Conservation (phyloP, 92 coral and sea anemone genomes). For the Diadumene lineata region DNA sequence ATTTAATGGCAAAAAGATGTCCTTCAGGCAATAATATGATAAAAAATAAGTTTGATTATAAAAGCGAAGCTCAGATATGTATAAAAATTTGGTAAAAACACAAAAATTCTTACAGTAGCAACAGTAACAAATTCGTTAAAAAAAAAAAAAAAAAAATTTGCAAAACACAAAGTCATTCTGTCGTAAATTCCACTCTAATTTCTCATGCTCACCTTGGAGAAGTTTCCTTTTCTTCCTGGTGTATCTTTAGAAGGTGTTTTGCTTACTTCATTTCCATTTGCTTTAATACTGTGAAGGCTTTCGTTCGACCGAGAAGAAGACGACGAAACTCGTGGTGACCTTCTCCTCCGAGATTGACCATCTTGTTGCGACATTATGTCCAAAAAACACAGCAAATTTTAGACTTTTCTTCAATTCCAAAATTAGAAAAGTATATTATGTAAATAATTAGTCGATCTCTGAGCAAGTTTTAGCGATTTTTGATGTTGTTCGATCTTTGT, state of each 20-base stretch:
- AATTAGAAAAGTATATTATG: background rate
- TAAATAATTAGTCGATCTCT: background rate
- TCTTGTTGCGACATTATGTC: slow-evolving; percentile 50
- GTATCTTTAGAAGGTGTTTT: slow-evolving; percentile 42
- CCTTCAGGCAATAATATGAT: too few species aligned
- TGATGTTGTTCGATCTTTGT: background rate
- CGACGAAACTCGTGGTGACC: slow-evolving; percentile 68
- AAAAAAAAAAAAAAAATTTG: too few species aligned
- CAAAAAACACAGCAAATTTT: background rate
- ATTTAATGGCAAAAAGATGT: too few species aligned
- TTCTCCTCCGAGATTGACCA: slow-evolving; percentile 42
- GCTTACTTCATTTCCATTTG: slow-evolving; percentile 37
- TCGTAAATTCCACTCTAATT: background rate
- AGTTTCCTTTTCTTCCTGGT: slow-evolving; percentile 58
- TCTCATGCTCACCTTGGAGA: slow-evolving; percentile 50
- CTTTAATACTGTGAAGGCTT: slow-evolving; percentile 41
- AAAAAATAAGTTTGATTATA: too few species aligned
- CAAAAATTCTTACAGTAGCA: too few species aligned
- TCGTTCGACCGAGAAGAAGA: slow-evolving; percentile 69
- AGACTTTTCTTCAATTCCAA: background rate
- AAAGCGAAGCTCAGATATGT: too few species aligned
- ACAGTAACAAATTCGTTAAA: too few species aligned
- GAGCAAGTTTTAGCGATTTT: background rate
- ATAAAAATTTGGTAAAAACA: too few species aligned
- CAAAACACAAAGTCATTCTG: background rate